Base-by-base conservation (phyloP, 2,797 vertebrate genomes). In the Sebastes minor region DNA sequence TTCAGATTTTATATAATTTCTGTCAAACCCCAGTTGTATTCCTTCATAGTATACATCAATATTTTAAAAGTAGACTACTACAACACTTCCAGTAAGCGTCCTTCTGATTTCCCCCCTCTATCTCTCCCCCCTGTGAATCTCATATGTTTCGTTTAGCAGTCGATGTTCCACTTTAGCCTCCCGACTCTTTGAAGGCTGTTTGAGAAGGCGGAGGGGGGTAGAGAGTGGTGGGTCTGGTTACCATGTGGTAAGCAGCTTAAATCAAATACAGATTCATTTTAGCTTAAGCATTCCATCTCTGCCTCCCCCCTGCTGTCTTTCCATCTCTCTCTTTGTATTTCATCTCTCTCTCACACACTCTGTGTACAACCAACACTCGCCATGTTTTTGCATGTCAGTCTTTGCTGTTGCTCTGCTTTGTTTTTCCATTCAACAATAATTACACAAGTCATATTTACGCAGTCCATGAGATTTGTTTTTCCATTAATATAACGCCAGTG, bases 231-330 rank as follows among this genome's bases (percentile, higher is more conserved):
- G 80, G 59, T 83, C 81, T 80, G 76, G 86, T 79, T 83, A 88
- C 78, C 53, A 73, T 78, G 75, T 78, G 74, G 62, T 89, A 92
- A 93, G 93, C 92, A 86, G 92, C 91, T 95, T 94, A 93, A 88
- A 88, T 90, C 87, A 84, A 89, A 91, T 83, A 89, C 90, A 89
- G 72, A 88, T 84, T 88, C 80, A 84, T 89, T 88, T 89, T 74
- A 87, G 77, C 76, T 78, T 77, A 84, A 89, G 70, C 53, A 1
- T 59, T 87, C 63, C 62, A 80, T 82, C 61, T 83, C 71, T 74
- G n/a, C 80, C 81, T 61, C 27, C 85, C 75, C 42, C 61, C 46
- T 30, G 16, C 80, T 64, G 64, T 25, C 56, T 71, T 25, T 42
- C 67, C 61, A 28, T 63, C 71, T 53, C 56, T 71, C 23, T 55